Evolutionary conservation across 2,797 vertebrate species (phyloP), one percentile per base, ranked within the genome.

Genomic region (Gymnodraco acuticeps): DNA sequence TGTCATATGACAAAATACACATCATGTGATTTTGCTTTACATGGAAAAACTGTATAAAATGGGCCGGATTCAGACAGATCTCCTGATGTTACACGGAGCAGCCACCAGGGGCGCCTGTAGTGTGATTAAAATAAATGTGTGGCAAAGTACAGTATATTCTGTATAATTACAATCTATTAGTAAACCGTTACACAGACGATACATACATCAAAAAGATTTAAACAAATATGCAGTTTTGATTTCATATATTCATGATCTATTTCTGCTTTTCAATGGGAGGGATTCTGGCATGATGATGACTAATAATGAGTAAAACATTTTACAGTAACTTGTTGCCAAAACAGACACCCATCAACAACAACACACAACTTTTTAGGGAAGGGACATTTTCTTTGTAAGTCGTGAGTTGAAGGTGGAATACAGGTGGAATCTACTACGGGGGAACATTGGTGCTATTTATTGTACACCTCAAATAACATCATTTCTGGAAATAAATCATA

Each of bases 11-110:
- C 94, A 90, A 90, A 87, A 87, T 67, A 70, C 62, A 65, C 76
- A 91, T 94, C 95, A 95, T 93, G 94, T 95, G 95, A 95, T 92
- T 93, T 70, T 78, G 81, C 87, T 91, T 89, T 74, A 69, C 55
- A 50, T 64, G 19, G 15, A 76, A 89, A 82, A 83, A 68, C 16
- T 11, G 56, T 75, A 70, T n/a, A 43, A 65, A 83, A 60, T n/a
- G 50, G 64, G 75, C 58, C 43, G 67, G 62, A 82, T 74, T 55
- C 50, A 64, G 70, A 4, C 64, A 10, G 15, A 68, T 0, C 53
- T 45, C 5, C 4, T 80, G 87, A 31, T 45, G 50, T 82, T 77
- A 59, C 82, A 17, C 1, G 0, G 23, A 19, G 2, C 55, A n/a
- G 50, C 82, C 88, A 65, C 42, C 48, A 70, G 89, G 82, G 82